Conservation (phyloP, 2,113 vertebrate genomes). For the Taurulus bubalis region DNA sequence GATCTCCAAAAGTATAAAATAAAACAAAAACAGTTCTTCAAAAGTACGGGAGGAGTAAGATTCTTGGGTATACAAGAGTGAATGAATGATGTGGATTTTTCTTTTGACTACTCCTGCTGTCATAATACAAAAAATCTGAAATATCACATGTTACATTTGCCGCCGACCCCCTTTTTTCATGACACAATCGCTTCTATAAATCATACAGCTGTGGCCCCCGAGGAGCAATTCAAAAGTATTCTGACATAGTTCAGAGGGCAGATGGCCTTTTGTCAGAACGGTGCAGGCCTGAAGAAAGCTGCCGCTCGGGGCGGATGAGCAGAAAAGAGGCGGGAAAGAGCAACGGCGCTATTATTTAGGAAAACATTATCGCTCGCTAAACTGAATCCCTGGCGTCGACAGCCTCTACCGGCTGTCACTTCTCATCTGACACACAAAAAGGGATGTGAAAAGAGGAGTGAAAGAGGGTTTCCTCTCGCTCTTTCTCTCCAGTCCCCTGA, state of each 20-base stretch:
- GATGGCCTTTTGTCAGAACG: slow-evolving; percentile 44
- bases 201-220: background rate
- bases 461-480: slow-evolving; percentile 69
- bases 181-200: slow-evolving; percentile 5
- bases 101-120: background rate
- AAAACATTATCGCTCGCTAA: slow-evolving; percentile 38
- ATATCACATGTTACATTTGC: background rate
- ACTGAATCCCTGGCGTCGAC: slow-evolving; percentile 49
- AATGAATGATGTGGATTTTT: too few species aligned
- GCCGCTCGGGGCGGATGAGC: slow-evolving; percentile 50
- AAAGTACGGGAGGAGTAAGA: background rate
- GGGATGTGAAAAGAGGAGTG: slow-evolving; percentile 44
- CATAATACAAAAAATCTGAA: background rate
- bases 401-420: slow-evolving; percentile 46
- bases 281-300: slow-evolving; percentile 37
- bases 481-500: slow-evolving; percentile 33
- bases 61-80: background rate
- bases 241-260: slow-evolving; percentile 32
- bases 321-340: slow-evolving; percentile 37
- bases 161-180: background rate
- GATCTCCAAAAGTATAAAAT: background rate
- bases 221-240: slow-evolving; percentile 24
- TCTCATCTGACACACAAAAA: slow-evolving; percentile 52
- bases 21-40: background rate
- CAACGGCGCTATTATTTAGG: slow-evolving; percentile 50